Evolutionary conservation across 1,140 invertebrate genomes (phyloP), one percentile per base, ranked within the genome.

Genomic region (Ostrea denselamellosa): DNA sequence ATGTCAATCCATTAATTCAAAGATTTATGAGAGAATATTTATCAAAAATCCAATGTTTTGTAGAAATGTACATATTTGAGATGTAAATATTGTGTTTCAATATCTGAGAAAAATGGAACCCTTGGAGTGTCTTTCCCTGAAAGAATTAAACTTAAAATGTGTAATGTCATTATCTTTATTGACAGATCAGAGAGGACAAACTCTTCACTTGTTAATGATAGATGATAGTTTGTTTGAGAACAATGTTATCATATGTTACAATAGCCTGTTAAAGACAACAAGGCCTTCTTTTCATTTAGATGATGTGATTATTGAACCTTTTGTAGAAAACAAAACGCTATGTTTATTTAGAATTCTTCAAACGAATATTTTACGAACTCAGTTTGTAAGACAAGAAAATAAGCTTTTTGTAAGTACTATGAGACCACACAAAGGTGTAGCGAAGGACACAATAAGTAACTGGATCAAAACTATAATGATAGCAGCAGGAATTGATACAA

Each of bases 401-500:
- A 25, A 52, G 22, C 71, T 88, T 19, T 87, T 90, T 53, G 87
- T 90, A 22, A 86, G 65, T 85, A 86, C 12, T 53, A 51, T 89
- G 9, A 81, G 65, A 62, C 85, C 87, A 17, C 71, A 82, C 82
- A 86, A 90, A 84, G 3, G 84, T 54, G 87, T 88, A n/a, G n/a
- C 82, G 0, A 83, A 34, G 22, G 53, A 51, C 34, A 88, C 89
- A 25, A 85, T 90, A 25, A 83, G 85, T 56, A 19, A 81, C 4
- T 89, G 88, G 88, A 85, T 89, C 51, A 85, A 19, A 44, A n/a
- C n/a, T 62, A n/a, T 88, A 14, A 81, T 90, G 85, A 65, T 19
- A 9, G 8, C 17, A 28, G 56, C 89, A 2, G 89, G 87, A 2
- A 85, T 90, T 14, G 82, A 90, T 87, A 85, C 62, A 52, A 71